A percentile compares a stretch with the other conserved stretches of the same genome.
These are phyloP conservation scores for Spodoptera litura DNA, from an alignment of 1,140 invertebrate genomes.

Conservation along the genomic window DNA sequence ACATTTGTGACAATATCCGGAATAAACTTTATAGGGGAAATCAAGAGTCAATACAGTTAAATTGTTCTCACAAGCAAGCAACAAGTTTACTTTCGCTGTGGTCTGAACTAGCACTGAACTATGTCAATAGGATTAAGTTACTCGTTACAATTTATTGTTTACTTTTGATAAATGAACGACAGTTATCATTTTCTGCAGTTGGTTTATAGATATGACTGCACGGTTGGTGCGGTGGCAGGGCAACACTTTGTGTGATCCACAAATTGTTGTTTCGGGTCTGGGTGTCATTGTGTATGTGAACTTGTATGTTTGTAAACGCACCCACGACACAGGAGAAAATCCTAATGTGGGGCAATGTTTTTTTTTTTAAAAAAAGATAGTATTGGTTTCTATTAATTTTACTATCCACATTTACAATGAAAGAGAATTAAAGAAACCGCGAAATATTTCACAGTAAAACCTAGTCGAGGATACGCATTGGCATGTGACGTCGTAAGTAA, in stretches of 20 bases:
- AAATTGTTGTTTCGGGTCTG: too few species aligned
- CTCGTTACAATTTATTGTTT: not conserved
- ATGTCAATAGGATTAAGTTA: not conserved
- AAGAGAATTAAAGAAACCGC: not conserved
- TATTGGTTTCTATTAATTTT: too few species aligned
- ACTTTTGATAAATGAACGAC: not conserved
- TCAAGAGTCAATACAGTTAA: conserved; percentile 16
- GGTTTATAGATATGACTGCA: too few species aligned
- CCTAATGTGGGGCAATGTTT: too few species aligned
- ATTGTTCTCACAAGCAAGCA: not conserved
- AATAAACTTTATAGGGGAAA: conserved; percentile 14
- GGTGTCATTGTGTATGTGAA: too few species aligned
- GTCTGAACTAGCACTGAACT: not conserved
- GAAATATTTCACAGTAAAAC: too few species aligned
- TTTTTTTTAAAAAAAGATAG: too few species aligned
- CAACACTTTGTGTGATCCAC: too few species aligned
- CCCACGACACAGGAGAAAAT: too few species aligned
- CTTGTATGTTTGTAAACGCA: too few species aligned
- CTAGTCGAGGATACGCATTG: not conserved
- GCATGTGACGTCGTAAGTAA: conserved; percentile 15
- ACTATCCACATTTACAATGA: not conserved
- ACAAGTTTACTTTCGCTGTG: conserved; percentile 17
- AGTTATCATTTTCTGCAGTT: too few species aligned
- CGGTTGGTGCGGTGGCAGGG: too few species aligned
- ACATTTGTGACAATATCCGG: conserved; percentile 1